These are phyloP conservation scores for Apotomis betuletana DNA, from an alignment of 2,888 invertebrate species.

Conservation along the genomic window DNA sequence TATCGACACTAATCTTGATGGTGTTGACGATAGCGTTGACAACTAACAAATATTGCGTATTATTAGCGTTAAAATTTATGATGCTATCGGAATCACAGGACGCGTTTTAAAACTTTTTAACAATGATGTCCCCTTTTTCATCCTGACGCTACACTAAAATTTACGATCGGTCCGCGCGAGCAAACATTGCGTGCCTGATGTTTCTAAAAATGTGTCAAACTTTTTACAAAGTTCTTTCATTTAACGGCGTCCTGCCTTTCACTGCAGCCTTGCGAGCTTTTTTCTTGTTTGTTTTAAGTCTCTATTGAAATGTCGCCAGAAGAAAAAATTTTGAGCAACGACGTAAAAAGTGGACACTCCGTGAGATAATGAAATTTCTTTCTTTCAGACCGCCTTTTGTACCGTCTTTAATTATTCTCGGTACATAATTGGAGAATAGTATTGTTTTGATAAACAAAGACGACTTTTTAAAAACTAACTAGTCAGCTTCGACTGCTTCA, in stretches of 20 bases:
- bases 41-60: constrained; percentile 43
- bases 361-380: constrained; percentile 71
- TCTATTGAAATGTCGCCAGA: constrained; percentile 77
- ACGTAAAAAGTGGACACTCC: constrained; percentile 67
- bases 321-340: constrained; percentile 69
- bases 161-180: constrained; percentile 76
- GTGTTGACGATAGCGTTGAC: constrained; percentile 25
- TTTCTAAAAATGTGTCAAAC: constrained; percentile 84
- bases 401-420: constrained; percentile 43
- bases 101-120: constrained; percentile 77
- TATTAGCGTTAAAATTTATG: constrained; percentile 63
- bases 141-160: constrained; percentile 80
- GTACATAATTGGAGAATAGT: constrained; percentile 21
- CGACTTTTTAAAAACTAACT: constrained; percentile 4
- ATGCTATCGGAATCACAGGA: constrained; percentile 63
- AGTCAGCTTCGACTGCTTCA: constrained; percentile 8
- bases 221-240: constrained; percentile 83
- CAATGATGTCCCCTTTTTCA: constrained; percentile 81
- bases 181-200: constrained; percentile 80
- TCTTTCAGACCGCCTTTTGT: constrained; percentile 56
- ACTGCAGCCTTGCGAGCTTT: constrained; percentile 74
- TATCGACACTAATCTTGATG: constrained; percentile 34
- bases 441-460: constrained; percentile 37
- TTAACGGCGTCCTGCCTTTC: constrained; percentile 78
- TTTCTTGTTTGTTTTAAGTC: constrained; percentile 78